Conservation (phyloP, 2,113 vertebrate genomes). For the Colius striatus region DNA sequence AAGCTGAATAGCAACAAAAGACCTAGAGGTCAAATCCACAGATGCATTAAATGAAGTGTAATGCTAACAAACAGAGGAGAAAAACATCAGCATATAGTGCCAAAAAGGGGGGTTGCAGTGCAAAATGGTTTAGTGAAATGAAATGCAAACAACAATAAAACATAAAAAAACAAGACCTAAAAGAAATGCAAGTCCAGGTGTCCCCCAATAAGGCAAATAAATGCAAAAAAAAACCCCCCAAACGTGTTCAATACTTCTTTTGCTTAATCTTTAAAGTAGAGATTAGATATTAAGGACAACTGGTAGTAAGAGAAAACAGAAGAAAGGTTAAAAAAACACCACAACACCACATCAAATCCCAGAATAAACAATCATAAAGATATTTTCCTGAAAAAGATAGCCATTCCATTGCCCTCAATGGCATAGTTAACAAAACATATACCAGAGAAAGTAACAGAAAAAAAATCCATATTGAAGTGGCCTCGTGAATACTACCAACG, state of each 20-base stretch:
- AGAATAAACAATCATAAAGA: not conserved
- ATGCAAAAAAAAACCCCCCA: not conserved
- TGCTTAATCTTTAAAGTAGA: not conserved
- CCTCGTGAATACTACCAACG: accelerated
- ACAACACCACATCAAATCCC: not conserved
- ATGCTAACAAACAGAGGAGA: not conserved
- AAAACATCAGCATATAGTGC: not conserved
- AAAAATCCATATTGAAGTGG: accelerated
- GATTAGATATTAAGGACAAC: not conserved
- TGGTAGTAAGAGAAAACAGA: not conserved
- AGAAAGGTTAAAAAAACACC: not conserved
- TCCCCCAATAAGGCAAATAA: not conserved
- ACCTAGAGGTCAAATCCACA: slow-evolving; percentile 4
- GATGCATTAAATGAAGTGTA: not conserved
- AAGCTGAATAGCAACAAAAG: not conserved
- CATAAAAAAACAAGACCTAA: not conserved
- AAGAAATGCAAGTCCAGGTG: not conserved
- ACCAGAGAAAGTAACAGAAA: not conserved
- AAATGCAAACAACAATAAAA: not conserved
- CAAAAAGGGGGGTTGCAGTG: not conserved
- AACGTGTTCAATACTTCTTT: not conserved
- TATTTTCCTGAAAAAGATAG: not conserved
- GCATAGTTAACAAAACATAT: not conserved
- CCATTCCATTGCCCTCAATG: not conserved
- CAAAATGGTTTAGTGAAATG: not conserved